A percentile compares a stretch with the other conserved stretches of the same genome.
Evolutionary conservation across 2,888 invertebrate genomes (phyloP).

Genomic region (Platerodrilus igneus): DNA sequence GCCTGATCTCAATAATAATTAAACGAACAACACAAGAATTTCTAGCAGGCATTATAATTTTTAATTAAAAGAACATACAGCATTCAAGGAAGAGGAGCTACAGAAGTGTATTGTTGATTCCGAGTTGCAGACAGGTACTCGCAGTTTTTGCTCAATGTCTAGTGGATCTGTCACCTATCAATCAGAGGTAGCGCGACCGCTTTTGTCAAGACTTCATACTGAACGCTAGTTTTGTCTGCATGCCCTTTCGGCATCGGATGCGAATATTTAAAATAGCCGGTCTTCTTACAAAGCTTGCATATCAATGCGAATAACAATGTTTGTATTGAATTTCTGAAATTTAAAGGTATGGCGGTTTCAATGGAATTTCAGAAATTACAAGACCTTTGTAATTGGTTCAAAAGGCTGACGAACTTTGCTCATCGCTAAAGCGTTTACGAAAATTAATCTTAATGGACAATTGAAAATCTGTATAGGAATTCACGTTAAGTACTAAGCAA

Average conservation of each 20-base stretch:
- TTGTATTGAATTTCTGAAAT: slow-evolving; percentile 10
- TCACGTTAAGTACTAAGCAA: no score
- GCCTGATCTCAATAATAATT: no score
- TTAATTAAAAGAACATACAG: slow-evolving; percentile 36
- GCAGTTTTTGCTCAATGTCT: slow-evolving; percentile 45
- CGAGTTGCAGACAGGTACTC: slow-evolving; percentile 25
- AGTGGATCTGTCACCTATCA: slow-evolving; percentile 49
- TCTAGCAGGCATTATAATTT: slow-evolving; percentile 42
- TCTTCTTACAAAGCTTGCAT: slow-evolving; percentile 28
- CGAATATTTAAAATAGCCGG: slow-evolving; percentile 47
- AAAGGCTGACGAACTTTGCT: no score
- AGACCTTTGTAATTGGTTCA: no score
- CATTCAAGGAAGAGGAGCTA: no score
- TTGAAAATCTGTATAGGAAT: no score
- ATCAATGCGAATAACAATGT: slow-evolving; percentile 22
- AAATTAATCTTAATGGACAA: no score
- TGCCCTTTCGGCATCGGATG: slow-evolving; percentile 36
- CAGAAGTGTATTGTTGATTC: slow-evolving; percentile 30
- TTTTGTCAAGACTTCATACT: slow-evolving; percentile 50
- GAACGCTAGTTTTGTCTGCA: slow-evolving; percentile 44
- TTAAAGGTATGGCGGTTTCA: no score
- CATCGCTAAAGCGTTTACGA: no score
- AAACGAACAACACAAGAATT: no score
- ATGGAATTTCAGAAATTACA: no score
- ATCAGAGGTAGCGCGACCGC: slow-evolving; percentile 48